Percentiles rank a stretch among this genome's conserved stretches.
Conservation (phyloP, 2,888 invertebrate genomes). For the Drosophila barbarae region DNA sequence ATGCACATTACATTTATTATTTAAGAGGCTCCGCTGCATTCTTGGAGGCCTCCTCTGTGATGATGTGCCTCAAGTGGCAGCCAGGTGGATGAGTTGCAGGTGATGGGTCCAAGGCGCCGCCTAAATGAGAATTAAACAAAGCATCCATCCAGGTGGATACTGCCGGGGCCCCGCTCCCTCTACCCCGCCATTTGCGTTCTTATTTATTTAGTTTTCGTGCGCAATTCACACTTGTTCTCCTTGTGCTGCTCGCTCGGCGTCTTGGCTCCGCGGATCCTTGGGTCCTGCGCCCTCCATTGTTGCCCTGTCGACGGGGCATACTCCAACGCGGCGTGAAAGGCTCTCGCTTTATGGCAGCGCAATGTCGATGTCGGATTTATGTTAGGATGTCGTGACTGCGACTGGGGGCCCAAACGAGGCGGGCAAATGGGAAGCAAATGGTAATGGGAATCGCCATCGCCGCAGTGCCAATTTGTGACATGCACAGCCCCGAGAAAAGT, state of each 20-base stretch:
- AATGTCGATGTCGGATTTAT: slow-evolving; percentile 53
- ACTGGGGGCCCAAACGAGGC: slow-evolving; percentile 26
- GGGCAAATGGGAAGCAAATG: slow-evolving; percentile 28
- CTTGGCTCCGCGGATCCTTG: slow-evolving; percentile 22
- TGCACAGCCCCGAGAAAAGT: slow-evolving; percentile 43
- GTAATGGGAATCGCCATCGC: slow-evolving; percentile 46
- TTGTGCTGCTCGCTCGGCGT: slow-evolving; percentile 15
- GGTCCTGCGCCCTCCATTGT: slow-evolving; percentile 28
- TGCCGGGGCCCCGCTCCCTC: background rate
- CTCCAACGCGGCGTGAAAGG: slow-evolving; percentile 21
- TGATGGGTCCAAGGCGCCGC: slow-evolving; percentile 33
- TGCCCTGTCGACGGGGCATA: slow-evolving; percentile 24
- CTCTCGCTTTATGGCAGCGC: slow-evolving; percentile 33
- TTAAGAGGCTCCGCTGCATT: slow-evolving; percentile 39
- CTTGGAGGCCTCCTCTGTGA: slow-evolving; percentile 31
- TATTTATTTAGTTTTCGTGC: slow-evolving; percentile 51
- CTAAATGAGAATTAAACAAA: slow-evolving; percentile 75
- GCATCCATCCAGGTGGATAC: slow-evolving; percentile 33
- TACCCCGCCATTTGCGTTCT: slow-evolving; percentile 34
- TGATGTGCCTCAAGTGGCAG: slow-evolving; percentile 45
- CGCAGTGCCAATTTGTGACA: slow-evolving; percentile 66
- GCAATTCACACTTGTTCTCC: slow-evolving; percentile 34
- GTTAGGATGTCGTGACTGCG: slow-evolving; percentile 58
- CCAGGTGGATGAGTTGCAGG: slow-evolving; percentile 15
- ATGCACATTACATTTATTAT: slow-evolving; percentile 60